Evolutionary conservation across 2,797 vertebrate genomes (phyloP).

Genomic region (Sebastolobus alascanus): DNA sequence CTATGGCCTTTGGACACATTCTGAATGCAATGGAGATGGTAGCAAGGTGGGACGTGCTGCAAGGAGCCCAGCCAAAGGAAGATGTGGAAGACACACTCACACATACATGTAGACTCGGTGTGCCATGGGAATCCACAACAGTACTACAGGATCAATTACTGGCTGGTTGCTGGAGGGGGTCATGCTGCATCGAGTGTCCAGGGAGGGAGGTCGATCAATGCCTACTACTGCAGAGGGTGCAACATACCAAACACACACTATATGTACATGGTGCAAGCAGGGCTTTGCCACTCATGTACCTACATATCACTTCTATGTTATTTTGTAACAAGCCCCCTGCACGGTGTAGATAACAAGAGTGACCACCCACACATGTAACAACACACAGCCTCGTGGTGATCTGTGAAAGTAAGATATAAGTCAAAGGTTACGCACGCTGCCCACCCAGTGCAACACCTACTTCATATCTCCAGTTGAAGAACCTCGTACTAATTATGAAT

Average conservation of each 20-base stretch:
- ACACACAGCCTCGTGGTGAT: conserved; percentile 42
- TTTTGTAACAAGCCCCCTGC: conserved; percentile 43
- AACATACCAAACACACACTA: conserved; percentile 64
- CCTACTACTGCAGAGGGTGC: conserved; percentile 74
- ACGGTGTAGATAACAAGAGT: conserved; percentile 43
- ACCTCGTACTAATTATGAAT: conserved; percentile 12
- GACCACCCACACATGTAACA: conserved; percentile 44
- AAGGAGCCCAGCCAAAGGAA: conserved; percentile 54
- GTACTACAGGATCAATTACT: conserved; percentile 85
- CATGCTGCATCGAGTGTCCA: conserved; percentile 76
- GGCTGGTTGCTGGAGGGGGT: conserved; percentile 82
- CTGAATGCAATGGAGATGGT: conserved; percentile 58
- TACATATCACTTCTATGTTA: conserved; percentile 36
- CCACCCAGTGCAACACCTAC: conserved; percentile 27
- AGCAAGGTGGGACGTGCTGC: conserved; percentile 52
- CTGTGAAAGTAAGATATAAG: conserved; percentile 29
- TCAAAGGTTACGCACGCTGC: conserved; percentile 14
- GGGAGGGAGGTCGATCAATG: conserved; percentile 80
- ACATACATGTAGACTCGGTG: conserved; percentile 64
- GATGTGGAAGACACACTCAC: conserved; percentile 48
- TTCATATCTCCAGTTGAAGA: conserved; percentile 2
- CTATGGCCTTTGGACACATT: conserved; percentile 64
- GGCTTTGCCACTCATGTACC: conserved; percentile 48
- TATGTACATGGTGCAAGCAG: conserved; percentile 46
- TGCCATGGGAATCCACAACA: conserved; percentile 72